phyloP scores from a whole-genome alignment of 1,140 invertebrate species.

The Bombus haemorrhoidalis region DNA sequence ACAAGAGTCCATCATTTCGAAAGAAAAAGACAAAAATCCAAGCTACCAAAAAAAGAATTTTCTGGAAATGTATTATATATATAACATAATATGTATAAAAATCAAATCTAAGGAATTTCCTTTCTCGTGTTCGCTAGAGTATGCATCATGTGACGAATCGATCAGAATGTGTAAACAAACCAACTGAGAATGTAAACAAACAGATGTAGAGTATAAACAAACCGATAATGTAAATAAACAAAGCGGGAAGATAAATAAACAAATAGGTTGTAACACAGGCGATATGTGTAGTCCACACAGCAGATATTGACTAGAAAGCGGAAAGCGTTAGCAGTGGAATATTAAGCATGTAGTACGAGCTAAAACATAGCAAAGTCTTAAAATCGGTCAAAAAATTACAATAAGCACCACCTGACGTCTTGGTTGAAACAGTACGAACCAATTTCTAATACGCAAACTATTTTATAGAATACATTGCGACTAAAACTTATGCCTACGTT shows the following conservation, averaged over 20 bases:
- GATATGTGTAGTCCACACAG: neutral
- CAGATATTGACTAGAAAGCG: neutral
- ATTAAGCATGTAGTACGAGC: neutral
- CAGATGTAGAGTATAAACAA: neutral
- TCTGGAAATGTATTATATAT: neutral
- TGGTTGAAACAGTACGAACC: too few species aligned
- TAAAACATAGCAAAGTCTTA: too few species aligned
- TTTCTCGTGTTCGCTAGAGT: neutral
- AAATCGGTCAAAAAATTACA: too few species aligned
- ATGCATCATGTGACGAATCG: neutral
- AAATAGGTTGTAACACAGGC: too few species aligned
- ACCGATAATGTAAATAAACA: neutral
- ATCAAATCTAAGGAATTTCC: neutral
- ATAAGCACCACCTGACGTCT: fast-evolving
- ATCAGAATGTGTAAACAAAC: neutral
- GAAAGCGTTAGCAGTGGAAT: neutral
- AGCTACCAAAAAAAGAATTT: too few species aligned
- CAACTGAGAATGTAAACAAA: neutral
- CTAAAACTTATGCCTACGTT: too few species aligned
- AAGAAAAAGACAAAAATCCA: too few species aligned
- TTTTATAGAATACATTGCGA: too few species aligned
- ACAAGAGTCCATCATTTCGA: too few species aligned
- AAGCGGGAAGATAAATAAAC: neutral
- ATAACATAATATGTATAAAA: too few species aligned
- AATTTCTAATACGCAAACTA: too few species aligned